Conservation (phyloP, 2,797 vertebrate species). For the Florisuga fusca region DNA sequence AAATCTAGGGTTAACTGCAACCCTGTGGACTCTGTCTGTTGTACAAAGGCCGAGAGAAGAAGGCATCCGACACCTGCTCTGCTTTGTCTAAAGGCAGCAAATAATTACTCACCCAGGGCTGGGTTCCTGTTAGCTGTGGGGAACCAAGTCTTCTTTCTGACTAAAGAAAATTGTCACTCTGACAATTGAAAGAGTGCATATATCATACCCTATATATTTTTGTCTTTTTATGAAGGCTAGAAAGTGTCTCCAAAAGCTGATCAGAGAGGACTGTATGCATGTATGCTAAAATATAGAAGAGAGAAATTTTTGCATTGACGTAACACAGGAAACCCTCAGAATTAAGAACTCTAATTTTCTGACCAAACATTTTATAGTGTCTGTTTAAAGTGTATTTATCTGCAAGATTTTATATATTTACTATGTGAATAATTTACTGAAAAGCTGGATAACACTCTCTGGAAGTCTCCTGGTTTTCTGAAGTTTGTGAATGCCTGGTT, state of each 20-base stretch:
- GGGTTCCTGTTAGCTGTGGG: neutral
- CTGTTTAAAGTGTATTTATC: neutral
- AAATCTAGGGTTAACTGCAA: neutral
- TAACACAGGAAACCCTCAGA: neutral
- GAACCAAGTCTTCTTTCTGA: neutral
- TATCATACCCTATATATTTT: neutral
- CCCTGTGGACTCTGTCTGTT: neutral
- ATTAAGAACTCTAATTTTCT: neutral
- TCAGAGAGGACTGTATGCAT: neutral
- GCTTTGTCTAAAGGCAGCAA: neutral
- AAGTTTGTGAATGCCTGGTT: neutral
- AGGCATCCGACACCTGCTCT: rapidly evolving
- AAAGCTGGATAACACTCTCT: neutral
- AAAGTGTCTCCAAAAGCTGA: neutral
- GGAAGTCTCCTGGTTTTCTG: neutral
- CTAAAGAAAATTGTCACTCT: neutral
- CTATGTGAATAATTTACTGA: neutral
- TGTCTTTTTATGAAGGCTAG: neutral
- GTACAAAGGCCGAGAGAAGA: neutral
- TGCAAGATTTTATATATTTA: neutral
- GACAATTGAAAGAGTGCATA: neutral
- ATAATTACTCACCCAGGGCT: neutral
- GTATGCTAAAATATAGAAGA: neutral
- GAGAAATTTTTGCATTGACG: neutral
- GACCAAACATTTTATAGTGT: neutral